Percentiles rank a stretch among this genome's conserved stretches.
phyloP scores from a whole-genome alignment of 2,888 invertebrate genomes.

The Perizoma affinitatum region DNA sequence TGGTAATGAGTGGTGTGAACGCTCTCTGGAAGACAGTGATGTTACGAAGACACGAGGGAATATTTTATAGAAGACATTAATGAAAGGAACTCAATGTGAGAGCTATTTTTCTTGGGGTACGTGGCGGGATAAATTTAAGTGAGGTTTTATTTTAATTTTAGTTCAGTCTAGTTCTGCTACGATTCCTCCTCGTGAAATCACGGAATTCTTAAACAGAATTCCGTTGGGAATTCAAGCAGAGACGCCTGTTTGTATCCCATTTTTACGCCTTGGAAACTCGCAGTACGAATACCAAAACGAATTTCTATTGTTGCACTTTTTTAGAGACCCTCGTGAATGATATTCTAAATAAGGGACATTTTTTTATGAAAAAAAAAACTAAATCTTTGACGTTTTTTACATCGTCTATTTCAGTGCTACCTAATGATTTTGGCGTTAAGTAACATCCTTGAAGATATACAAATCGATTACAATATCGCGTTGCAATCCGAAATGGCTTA shows the following conservation, averaged over 20 bases:
- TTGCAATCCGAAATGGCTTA: no score
- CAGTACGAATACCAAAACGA: constrained; percentile 52
- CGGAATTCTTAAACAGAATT: constrained; percentile 50
- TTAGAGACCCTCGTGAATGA: no score
- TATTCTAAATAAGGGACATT: no score
- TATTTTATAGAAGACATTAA: constrained; percentile 50
- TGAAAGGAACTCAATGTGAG: constrained; percentile 35
- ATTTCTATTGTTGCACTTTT: constrained; percentile 10
- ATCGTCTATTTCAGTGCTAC: no score
- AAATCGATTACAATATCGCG: no score
- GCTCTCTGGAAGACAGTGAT: constrained; percentile 41
- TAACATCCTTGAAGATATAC: no score
- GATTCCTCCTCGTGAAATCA: constrained; percentile 16
- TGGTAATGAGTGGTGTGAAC: constrained; percentile 53
- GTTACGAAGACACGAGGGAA: constrained; percentile 43
- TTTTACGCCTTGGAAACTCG: constrained; percentile 68
- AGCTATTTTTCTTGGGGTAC: constrained; percentile 14
- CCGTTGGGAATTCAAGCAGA: constrained; percentile 52
- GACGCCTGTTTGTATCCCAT: constrained; percentile 69
- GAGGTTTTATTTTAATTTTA: background rate
- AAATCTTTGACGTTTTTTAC: no score
- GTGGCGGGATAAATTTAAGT: background rate
- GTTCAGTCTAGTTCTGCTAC: no score
- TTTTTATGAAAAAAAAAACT: no score
- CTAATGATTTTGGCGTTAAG: no score